Evolutionary conservation across 2,113 vertebrate genomes (phyloP).

Genomic region (Notarius quadriscutis): DNA sequence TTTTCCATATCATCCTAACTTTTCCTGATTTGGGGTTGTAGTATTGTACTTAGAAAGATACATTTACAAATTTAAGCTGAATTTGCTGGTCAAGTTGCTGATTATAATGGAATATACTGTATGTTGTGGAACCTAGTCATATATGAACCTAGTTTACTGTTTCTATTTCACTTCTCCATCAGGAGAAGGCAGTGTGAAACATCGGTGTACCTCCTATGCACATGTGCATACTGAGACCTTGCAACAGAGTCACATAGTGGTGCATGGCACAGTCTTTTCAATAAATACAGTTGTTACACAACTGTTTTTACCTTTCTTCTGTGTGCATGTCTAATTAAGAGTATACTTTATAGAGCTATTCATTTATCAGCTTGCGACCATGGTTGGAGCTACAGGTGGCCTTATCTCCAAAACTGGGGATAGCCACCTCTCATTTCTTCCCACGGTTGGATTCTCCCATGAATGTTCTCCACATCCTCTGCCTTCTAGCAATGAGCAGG

Average conservation of each 20-base stretch:
- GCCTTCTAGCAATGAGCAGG: neutral
- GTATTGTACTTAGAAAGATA: neutral
- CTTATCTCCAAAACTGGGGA: neutral
- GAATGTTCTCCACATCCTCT: neutral
- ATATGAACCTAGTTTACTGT: neutral
- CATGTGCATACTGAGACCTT: constrained; percentile 4
- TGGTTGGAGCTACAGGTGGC: neutral
- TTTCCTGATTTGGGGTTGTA: too few species aligned
- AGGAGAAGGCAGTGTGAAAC: neutral
- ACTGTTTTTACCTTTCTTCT: neutral
- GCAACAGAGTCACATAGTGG: neutral
- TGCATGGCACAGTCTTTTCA: neutral
- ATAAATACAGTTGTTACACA: neutral
- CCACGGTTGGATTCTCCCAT: neutral
- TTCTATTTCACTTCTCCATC: neutral
- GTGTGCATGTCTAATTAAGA: neutral
- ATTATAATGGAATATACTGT: neutral
- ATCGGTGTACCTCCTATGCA: neutral
- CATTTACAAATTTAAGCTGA: neutral
- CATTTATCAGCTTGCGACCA: neutral
- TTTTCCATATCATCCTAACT: too few species aligned
- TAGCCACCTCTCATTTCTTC: neutral
- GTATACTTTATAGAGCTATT: neutral
- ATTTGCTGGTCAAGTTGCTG: neutral
- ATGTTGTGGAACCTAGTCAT: neutral